phyloP scores from a whole-genome alignment of 1,140 invertebrate species.

The Xylocopa sonorina region DNA sequence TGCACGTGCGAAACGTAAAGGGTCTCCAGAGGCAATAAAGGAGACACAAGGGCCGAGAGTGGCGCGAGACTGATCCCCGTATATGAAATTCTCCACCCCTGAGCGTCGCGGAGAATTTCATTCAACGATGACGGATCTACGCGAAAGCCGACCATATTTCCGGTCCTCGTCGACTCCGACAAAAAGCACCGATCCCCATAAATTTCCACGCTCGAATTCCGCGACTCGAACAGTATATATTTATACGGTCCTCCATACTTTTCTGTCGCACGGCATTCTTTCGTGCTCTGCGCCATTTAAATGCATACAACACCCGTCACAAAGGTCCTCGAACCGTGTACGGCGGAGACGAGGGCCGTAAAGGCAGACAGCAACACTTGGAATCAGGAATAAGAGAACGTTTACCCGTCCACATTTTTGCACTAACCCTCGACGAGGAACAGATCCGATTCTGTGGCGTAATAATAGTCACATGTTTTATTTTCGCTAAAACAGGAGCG shows the following conservation, averaged over 20 bases:
- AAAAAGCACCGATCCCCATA: not conserved
- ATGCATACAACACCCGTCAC: slow-evolving; percentile 7
- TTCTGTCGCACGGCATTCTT: not conserved
- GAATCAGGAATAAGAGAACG: not conserved
- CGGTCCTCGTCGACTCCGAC: not conserved
- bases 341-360: not conserved
- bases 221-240: slow-evolving; percentile 1
- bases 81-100: slow-evolving; percentile 4
- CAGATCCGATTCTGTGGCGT: no score
- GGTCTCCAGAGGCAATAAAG: slow-evolving; percentile 10
- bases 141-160: not conserved
- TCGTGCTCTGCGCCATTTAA: slow-evolving; percentile 1
- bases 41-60: not conserved
- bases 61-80: slow-evolving; percentile 1
- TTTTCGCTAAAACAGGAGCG: not conserved
- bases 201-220: not conserved
- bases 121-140: not conserved
- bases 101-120: not conserved
- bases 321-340: not conserved
- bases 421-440: no score
- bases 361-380: not conserved
- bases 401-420: no score
- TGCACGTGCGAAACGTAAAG: slow-evolving; percentile 17
- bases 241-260: not conserved
- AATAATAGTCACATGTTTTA: no score